Evolutionary conservation across 1,140 invertebrate genomes (phyloP).

Genomic region (Ceratina japonica): DNA sequence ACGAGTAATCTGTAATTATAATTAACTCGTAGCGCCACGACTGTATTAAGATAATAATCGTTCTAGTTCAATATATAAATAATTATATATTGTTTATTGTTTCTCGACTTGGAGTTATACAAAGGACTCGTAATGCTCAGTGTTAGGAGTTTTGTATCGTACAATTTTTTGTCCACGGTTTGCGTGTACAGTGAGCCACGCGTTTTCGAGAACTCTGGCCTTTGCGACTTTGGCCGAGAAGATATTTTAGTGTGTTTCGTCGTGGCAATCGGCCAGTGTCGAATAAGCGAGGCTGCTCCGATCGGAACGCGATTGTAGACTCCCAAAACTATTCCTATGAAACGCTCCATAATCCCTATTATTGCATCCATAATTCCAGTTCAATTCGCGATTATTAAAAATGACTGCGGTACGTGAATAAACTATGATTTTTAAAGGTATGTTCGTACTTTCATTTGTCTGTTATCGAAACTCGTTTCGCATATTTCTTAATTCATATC

Average conservation of each 20-base stretch:
- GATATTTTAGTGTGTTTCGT: constrained; percentile 57
- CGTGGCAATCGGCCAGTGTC: constrained; percentile 60
- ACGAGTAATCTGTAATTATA: not conserved
- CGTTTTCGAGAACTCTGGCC: constrained; percentile 54
- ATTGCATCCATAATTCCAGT: not conserved
- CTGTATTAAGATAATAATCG: no score
- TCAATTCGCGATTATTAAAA: not conserved
- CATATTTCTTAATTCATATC: no score
- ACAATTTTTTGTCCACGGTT: constrained; percentile 21
- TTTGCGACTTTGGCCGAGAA: constrained; percentile 61
- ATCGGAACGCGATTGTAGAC: constrained; percentile 24
- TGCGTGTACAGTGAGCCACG: constrained; percentile 19
- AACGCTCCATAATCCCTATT: not conserved
- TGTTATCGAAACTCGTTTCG: not conserved
- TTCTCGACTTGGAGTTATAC: not conserved
- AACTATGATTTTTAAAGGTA: no score
- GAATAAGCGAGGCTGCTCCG: constrained; percentile 38
- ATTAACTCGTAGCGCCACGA: not conserved
- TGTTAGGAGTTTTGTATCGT: not conserved
- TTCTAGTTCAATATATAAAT: constrained; percentile 35
- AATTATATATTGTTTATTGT: constrained; percentile 5
- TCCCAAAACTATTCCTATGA: not conserved
- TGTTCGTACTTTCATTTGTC: no score
- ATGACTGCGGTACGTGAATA: not conserved
- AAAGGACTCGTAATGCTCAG: not conserved